Percentiles rank a stretch among this genome's conserved stretches.
Conservation (phyloP, 1,140 invertebrate genomes). For the Aphaenogaster floridana region DNA sequence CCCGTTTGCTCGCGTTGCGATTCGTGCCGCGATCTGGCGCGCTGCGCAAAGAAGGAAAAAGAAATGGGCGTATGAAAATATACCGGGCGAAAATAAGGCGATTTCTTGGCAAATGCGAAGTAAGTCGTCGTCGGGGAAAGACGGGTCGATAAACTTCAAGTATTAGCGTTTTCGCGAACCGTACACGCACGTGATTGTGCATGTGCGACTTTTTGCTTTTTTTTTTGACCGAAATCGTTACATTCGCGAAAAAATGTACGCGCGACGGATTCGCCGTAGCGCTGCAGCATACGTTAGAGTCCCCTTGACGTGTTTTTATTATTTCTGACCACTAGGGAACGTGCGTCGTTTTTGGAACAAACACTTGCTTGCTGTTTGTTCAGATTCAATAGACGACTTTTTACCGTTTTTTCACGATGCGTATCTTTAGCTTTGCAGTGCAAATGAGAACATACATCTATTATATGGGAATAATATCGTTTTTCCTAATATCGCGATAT, state of each 20-base stretch:
- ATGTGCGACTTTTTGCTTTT: neutral
- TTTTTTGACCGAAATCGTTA: slow-evolving; percentile 12
- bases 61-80: slow-evolving; percentile 57
- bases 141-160: slow-evolving; percentile 24
- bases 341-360: slow-evolving; percentile 39
- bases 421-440: slow-evolving; percentile 17
- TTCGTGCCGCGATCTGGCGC: slow-evolving; percentile 44
- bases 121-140: neutral
- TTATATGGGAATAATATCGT: neutral
- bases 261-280: neutral
- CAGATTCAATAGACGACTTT: slow-evolving; percentile 37
- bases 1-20: slow-evolving; percentile 32
- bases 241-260: slow-evolving; percentile 1
- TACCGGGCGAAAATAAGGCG: slow-evolving; percentile 7
- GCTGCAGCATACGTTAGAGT: slow-evolving; percentile 2
- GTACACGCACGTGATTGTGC: neutral
- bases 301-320: slow-evolving; percentile 23
- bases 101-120: neutral
- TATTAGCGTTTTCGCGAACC: slow-evolving; percentile 16
- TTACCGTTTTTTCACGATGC: neutral
- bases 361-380: slow-evolving; percentile 43
- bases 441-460: neutral
- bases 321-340: slow-evolving; percentile 3
- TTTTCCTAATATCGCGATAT: slow-evolving; percentile 4
- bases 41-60: slow-evolving; percentile 50